Percentiles rank a stretch among this genome's conserved stretches.
phyloP scores from a whole-genome alignment of 2,888 invertebrate genomes.

The Cordilura impudica region DNA sequence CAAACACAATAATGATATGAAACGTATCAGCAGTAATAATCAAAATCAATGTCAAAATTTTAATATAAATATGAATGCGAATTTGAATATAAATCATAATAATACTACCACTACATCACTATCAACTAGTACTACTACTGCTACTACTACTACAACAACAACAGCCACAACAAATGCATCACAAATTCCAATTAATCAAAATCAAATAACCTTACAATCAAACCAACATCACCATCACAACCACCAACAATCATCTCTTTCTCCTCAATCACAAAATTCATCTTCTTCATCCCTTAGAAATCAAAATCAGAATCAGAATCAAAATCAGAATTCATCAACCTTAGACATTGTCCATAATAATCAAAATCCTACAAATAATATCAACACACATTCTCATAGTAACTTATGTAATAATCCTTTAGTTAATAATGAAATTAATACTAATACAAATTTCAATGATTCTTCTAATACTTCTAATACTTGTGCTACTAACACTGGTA shows the following conservation, averaged over 20 bases:
- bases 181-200: slow-evolving; percentile 48
- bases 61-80: slow-evolving; percentile 51
- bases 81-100: slow-evolving; percentile 55
- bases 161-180: slow-evolving; percentile 62
- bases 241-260: slow-evolving; percentile 61
- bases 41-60: slow-evolving; percentile 58
- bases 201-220: slow-evolving; percentile 16
- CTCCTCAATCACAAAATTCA: slow-evolving; percentile 61
- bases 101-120: slow-evolving; percentile 38
- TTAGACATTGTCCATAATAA: slow-evolving; percentile 55
- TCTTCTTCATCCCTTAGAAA: slow-evolving; percentile 49
- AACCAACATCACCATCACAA: slow-evolving; percentile 65
- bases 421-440: slow-evolving; percentile 70
- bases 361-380: slow-evolving; percentile 43
- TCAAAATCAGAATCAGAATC: slow-evolving; percentile 40
- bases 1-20: slow-evolving; percentile 60
- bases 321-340: slow-evolving; percentile 63
- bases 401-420: slow-evolving; percentile 54
- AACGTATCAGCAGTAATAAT: slow-evolving; percentile 67
- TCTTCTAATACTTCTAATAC: slow-evolving; percentile 71
- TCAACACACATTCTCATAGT: slow-evolving; percentile 47
- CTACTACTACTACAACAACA: slow-evolving; percentile 62
- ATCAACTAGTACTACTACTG: slow-evolving; percentile 52
- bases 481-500: slow-evolving; percentile 56
- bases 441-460: slow-evolving; percentile 75